Conservation (phyloP, 2,888 invertebrate species). For the Tachina grossa region DNA sequence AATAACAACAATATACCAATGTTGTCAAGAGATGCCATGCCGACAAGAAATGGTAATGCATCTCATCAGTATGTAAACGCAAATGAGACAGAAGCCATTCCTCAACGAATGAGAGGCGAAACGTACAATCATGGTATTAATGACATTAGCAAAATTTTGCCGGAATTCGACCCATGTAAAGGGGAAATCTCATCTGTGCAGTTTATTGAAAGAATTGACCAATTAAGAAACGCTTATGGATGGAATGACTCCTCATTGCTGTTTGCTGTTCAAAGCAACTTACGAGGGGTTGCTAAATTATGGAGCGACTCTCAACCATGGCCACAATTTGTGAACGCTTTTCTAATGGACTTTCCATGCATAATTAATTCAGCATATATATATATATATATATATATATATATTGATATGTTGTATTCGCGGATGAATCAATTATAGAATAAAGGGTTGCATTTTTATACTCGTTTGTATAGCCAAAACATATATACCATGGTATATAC, state of each 20-base stretch:
- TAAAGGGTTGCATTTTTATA: too few relatives aligned
- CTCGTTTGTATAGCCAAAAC: too few relatives aligned
- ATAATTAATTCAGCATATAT: constrained; percentile 46
- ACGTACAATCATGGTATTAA: background rate
- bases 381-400: too few relatives aligned
- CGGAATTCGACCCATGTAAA: constrained; percentile 46
- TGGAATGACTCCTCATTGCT: constrained; percentile 57
- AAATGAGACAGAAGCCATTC: background rate
- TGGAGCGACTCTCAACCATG: constrained; percentile 48
- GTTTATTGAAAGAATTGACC: constrained; percentile 50
- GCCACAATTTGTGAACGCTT: constrained; percentile 35
- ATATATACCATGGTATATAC: too few relatives aligned
- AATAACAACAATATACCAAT: too few relatives aligned
- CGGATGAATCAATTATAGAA: constrained; percentile 47
- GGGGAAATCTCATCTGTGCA: constrained; percentile 6
- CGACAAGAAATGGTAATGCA: too few relatives aligned
- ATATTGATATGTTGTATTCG: constrained; percentile 62
- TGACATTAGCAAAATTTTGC: constrained; percentile 38
- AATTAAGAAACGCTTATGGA: constrained; percentile 56
- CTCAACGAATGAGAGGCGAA: background rate
- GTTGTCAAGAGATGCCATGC: too few relatives aligned
- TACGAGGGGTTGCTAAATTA: constrained; percentile 61
- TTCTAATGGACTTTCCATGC: constrained; percentile 62
- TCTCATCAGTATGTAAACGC: background rate
- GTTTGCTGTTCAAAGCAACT: constrained; percentile 58